Conservation (phyloP, 2,797 vertebrate species). For the Myotis findleyi region DNA sequence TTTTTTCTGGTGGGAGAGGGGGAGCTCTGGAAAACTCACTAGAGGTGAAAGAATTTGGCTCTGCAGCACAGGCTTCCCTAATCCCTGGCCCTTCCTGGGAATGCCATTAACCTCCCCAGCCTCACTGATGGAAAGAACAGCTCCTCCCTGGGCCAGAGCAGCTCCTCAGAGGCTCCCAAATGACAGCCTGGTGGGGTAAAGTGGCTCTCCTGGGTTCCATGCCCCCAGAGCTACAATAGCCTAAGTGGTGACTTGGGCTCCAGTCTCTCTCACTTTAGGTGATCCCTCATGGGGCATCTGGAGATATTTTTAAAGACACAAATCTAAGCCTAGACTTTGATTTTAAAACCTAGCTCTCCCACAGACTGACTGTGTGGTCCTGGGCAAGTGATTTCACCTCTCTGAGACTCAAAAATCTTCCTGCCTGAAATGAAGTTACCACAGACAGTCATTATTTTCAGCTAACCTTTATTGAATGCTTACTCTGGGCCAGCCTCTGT, state of each 20-base stretch:
- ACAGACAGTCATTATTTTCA: not conserved
- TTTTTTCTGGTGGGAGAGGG: constrained; percentile 60
- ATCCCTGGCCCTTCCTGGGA: constrained; percentile 80
- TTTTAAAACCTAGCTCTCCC: constrained; percentile 35
- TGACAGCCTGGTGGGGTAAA: constrained; percentile 55
- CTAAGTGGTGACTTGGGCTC: constrained; percentile 2
- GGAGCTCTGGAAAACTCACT: constrained; percentile 82
- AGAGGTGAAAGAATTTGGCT: constrained; percentile 79
- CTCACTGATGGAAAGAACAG: constrained; percentile 80
- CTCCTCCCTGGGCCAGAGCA: constrained; percentile 63
- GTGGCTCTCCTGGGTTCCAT: constrained; percentile 40
- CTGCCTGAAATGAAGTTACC: not conserved
- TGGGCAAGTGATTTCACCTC: constrained; percentile 45
- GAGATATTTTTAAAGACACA: constrained; percentile 16
- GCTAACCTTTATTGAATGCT: constrained; percentile 17
- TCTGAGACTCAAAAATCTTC: constrained; percentile 48
- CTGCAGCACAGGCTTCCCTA: constrained; percentile 58
- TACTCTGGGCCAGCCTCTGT: not conserved
- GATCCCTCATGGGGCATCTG: not conserved
- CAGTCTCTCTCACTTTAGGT: not conserved
- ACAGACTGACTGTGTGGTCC: constrained; percentile 28
- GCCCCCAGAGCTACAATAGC: not conserved
- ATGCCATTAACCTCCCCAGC: constrained; percentile 79
- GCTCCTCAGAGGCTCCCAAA: constrained; percentile 66
- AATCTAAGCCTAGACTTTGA: not conserved